A percentile compares a stretch with the other conserved stretches of the same genome.
Evolutionary conservation across 2,888 invertebrate genomes (phyloP).

Genomic region (Hirtodrosophila duncani): DNA sequence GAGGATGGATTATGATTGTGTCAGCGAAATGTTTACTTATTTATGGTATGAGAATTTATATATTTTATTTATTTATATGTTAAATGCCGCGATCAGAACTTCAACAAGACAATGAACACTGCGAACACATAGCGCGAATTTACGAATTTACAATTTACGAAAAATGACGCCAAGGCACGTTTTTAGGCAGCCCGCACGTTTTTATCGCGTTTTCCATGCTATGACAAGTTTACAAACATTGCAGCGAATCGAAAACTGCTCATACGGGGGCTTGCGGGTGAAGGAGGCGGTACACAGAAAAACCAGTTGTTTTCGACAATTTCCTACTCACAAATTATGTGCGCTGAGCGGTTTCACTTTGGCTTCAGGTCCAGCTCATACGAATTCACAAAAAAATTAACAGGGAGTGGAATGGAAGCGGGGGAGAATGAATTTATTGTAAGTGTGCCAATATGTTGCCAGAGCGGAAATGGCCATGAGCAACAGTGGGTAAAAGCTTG

Average conservation of each 20-base stretch:
- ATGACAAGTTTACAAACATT: conserved; percentile 27
- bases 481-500: conserved; percentile 46
- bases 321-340: conserved; percentile 31
- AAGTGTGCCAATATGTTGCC: conserved; percentile 64
- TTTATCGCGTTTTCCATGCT: conserved; percentile 51
- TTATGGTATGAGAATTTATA: conserved; percentile 3
- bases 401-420: conserved; percentile 43
- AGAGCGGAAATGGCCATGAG: conserved; percentile 61
- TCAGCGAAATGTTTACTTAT: conserved; percentile 32
- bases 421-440: too few relatives aligned
- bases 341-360: conserved; percentile 60
- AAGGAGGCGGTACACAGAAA: conserved; percentile 5
- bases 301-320: conserved; percentile 35
- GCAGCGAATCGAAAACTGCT: conserved; percentile 12
- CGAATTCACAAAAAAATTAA: conserved; percentile 35
- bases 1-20: conserved; percentile 21
- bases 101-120: conserved; percentile 45
- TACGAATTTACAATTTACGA: conserved; percentile 33
- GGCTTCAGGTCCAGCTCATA: conserved; percentile 32
- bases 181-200: conserved; percentile 52
- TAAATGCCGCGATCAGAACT: conserved; percentile 39
- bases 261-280: not conserved
- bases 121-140: conserved; percentile 11
- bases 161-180: conserved; percentile 27
- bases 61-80: conserved; percentile 9